Evolutionary conservation across 2,888 invertebrate species (phyloP).

Genomic region (Aricia artaxerxes): DNA sequence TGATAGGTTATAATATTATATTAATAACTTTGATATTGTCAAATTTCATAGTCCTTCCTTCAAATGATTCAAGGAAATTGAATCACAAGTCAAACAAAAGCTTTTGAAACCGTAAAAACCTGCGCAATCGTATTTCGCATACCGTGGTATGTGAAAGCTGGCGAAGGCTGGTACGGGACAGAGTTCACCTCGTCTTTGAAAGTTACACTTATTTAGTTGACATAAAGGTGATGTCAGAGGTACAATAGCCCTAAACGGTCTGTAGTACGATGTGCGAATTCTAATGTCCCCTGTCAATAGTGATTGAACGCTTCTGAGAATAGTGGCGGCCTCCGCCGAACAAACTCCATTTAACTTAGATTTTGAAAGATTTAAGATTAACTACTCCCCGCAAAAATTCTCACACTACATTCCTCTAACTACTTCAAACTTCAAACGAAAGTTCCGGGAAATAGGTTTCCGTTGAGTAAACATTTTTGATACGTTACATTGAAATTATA

Average conservation of each 20-base stretch:
- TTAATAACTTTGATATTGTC: no score
- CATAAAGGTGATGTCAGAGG: not conserved
- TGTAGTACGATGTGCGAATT: not conserved
- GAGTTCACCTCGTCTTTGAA: not conserved
- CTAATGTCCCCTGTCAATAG: conserved; percentile 15
- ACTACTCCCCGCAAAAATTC: not conserved
- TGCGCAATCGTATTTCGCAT: conserved; percentile 1
- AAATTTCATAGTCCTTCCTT: no score
- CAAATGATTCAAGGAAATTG: no score
- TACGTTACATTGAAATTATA: not conserved
- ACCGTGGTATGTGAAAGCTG: not conserved
- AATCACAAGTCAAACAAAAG: not conserved
- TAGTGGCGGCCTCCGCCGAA: not conserved
- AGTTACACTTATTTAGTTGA: not conserved
- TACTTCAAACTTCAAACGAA: no score
- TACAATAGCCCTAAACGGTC: not conserved
- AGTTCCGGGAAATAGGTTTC: not conserved
- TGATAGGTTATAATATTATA: no score
- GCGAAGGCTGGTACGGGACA: not conserved
- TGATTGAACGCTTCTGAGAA: not conserved
- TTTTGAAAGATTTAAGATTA: not conserved
- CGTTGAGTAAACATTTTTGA: not conserved
- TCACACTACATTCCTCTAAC: not conserved
- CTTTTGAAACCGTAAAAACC: not conserved
- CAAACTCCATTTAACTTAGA: conserved; percentile 3